phyloP scores from a whole-genome alignment of 2,113 vertebrate genomes.

The Marmota monax region DNA sequence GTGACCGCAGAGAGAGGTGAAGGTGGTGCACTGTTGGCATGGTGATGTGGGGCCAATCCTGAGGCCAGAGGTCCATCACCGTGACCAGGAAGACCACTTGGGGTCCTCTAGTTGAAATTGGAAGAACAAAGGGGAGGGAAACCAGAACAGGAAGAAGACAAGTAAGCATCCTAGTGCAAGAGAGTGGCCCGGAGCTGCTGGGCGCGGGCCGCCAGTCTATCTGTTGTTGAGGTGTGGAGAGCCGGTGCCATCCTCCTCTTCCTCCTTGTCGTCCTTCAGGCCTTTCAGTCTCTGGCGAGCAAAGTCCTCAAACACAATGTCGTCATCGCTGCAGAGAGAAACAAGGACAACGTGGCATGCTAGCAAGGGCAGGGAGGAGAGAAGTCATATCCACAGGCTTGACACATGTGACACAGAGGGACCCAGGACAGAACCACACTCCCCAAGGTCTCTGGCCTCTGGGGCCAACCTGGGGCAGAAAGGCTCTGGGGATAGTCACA shows the following conservation, averaged over 20 bases:
- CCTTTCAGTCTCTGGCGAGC: conserved; percentile 96
- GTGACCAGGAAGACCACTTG: conserved; percentile 70
- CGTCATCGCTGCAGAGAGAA: conserved; percentile 91
- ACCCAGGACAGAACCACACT: not conserved
- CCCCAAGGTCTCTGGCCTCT: not conserved
- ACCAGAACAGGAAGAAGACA: conserved; percentile 63
- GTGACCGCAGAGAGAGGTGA: conserved; percentile 49
- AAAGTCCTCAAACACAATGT: conserved; percentile 98
- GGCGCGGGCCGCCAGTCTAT: conserved; percentile 81
- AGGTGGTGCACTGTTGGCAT: conserved; percentile 51
- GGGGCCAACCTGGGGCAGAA: not conserved
- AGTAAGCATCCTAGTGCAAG: conserved; percentile 80
- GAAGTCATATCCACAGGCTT: not conserved
- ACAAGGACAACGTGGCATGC: not conserved
- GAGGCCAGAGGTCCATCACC: conserved; percentile 83
- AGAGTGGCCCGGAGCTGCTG: conserved; percentile 57
- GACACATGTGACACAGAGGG: not conserved
- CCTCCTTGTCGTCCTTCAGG: conserved; percentile 94
- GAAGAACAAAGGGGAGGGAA: conserved; percentile 77
- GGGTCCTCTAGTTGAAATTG: conserved; percentile 80
- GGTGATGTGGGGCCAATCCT: conserved; percentile 82
- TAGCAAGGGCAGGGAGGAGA: not conserved
- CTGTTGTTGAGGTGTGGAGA: conserved; percentile 92
- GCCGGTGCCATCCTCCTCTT: conserved; percentile 93
- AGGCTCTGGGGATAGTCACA: not conserved